phyloP scores from a whole-genome alignment of 2,113 vertebrate genomes.

The Meles meles region DNA sequence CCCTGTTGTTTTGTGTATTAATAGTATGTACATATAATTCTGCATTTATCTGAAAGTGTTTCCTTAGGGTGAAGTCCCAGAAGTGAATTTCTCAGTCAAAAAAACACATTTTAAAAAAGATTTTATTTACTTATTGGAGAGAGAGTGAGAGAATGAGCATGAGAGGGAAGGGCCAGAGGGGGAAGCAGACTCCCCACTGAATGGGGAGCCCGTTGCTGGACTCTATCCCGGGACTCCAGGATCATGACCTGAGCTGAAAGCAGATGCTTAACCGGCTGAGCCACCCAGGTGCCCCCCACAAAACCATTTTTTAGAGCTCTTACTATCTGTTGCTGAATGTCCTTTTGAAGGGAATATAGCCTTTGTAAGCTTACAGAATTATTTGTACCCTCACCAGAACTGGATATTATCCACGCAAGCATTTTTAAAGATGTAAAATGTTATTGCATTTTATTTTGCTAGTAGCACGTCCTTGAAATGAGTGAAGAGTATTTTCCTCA shows the following conservation, averaged over 20 bases:
- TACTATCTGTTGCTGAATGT: background rate
- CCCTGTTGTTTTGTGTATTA: background rate
- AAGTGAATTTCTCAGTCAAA: background rate
- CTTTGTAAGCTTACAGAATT: background rate
- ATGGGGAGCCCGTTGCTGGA: accelerated
- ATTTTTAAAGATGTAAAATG: background rate
- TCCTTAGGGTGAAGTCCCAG: background rate
- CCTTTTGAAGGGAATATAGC: background rate
- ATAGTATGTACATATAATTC: background rate
- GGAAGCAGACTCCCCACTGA: background rate
- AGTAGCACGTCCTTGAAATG: background rate
- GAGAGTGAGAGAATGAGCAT: background rate
- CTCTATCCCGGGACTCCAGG: background rate
- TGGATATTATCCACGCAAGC: background rate
- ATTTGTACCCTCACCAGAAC: background rate
- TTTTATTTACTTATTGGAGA: background rate
- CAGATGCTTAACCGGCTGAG: background rate
- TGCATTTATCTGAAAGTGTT: background rate
- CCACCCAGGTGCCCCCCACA: background rate
- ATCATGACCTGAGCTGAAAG: background rate
- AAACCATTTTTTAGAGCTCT: background rate
- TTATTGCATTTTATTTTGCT: background rate
- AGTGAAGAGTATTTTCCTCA: background rate
- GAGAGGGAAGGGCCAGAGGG: background rate
- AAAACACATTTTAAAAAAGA: background rate